These are phyloP conservation scores for Omphaloscelis lunosa DNA, from an alignment of 2,888 invertebrate species.

Conservation along the genomic window DNA sequence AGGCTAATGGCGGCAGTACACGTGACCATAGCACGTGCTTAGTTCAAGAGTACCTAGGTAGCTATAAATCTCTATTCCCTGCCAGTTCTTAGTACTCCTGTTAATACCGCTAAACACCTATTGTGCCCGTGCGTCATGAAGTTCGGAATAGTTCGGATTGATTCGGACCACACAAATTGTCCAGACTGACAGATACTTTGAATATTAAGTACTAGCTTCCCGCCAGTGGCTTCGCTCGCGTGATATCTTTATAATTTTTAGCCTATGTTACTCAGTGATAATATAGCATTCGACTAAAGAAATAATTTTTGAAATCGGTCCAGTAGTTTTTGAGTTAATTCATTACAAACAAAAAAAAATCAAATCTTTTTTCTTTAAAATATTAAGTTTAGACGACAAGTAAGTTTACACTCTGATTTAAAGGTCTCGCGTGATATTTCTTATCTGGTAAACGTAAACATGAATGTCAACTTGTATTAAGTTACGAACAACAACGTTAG, in stretches of 20 bases:
- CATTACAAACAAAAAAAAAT: too few species aligned
- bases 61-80: conserved; percentile 22
- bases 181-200: not conserved
- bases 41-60: conserved; percentile 18
- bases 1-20: conserved; percentile 24
- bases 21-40: conserved; percentile 52
- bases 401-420: conserved; percentile 18
- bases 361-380: too few species aligned
- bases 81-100: conserved; percentile 15
- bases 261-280: too few species aligned
- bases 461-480: conserved; percentile 5
- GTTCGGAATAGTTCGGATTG: conserved; percentile 16
- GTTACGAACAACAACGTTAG: conserved; percentile 10
- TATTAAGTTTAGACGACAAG: not conserved
- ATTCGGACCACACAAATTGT: conserved; percentile 37
- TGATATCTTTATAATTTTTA: too few species aligned
- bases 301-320: too few species aligned
- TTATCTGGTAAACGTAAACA: conserved; percentile 16
- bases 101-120: conserved; percentile 30
- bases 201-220: conserved; percentile 15
- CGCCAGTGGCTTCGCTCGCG: too few species aligned
- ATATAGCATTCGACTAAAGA: too few species aligned
- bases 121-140: conserved; percentile 14
- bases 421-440: conserved; percentile 33
- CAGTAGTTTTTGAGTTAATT: too few species aligned